phyloP scores from a whole-genome alignment of 2,888 invertebrate species.

The Atherix ibis region DNA sequence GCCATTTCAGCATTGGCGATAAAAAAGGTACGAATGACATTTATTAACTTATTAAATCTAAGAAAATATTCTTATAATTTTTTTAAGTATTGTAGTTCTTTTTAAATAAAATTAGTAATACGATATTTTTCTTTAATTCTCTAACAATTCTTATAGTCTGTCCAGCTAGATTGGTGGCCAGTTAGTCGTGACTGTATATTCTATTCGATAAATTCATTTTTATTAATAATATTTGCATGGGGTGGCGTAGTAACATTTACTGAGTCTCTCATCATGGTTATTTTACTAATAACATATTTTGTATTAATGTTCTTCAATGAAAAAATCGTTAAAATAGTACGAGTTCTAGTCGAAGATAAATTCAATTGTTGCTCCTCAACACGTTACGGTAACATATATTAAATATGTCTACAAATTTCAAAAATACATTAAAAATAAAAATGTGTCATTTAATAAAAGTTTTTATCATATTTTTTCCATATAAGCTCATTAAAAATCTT shows the following conservation, averaged over 20 bases:
- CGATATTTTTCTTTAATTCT: neutral
- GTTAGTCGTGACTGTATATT: conserved; percentile 65
- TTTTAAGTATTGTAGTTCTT: neutral
- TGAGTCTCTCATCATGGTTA: conserved; percentile 56
- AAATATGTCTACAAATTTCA: neutral
- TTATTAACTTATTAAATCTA: neutral
- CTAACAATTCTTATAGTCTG: conserved; percentile 38
- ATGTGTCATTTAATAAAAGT: no score
- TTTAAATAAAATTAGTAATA: no score
- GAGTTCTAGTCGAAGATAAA: conserved; percentile 28
- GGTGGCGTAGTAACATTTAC: conserved; percentile 66
- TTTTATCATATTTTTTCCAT: no score
- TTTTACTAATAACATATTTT: conserved; percentile 61
- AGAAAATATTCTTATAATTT: conserved; percentile 1
- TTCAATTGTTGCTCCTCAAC: conserved; percentile 29
- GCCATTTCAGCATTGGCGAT: conserved; percentile 66
- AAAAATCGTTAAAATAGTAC: conserved; percentile 33
- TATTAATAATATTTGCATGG: conserved; percentile 57
- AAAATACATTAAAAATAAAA: neutral
- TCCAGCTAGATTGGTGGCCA: conserved; percentile 64
- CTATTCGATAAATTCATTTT: conserved; percentile 55
- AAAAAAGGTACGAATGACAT: conserved; percentile 38
- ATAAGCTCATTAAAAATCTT: no score
- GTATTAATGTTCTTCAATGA: conserved; percentile 53
- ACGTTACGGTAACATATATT: conserved; percentile 23